Base-by-base conservation (phyloP, 2,797 vertebrate genomes). In the Helarctos malayanus region DNA sequence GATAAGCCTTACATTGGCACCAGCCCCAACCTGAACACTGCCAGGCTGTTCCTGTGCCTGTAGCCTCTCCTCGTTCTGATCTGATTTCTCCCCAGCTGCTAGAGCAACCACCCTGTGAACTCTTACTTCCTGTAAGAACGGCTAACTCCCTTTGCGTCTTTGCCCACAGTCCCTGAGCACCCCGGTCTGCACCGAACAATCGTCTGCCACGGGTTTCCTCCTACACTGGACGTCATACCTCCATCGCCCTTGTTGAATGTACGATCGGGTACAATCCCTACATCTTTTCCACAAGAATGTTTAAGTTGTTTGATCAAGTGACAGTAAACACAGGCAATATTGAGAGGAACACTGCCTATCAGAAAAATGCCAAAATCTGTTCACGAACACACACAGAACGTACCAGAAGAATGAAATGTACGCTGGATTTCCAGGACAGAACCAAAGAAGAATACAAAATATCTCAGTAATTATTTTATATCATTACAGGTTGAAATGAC, bases 11-110 rank as follows among this genome's bases (percentile, higher is more conserved):
- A 63, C 63, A 35, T 57, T 23, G 14, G 10, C 0, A 0, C 1
- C 0, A 9, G 19, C 27, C 9, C 35, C 10, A 35, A 32, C 29
- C 10, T 0, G 14, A 16, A 38, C 21, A 32, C 7, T 13, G 10
- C 18, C 15, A 49, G 1, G 4, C 21, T 69, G 2, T 41, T 13
- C 29, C 41, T 56, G 21, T 29, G 27, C 12, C 80, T 19, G 35
- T 27, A 25, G 35, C 2, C 3, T 88, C 15, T 61, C 21, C 13
- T 73, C 35, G 25, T 59, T 89, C 38, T 61, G 23, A 65, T 45
- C 7, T 11, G 69, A 82, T 29, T 14, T 38, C 5, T 29, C 19
- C 13, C 35, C 8, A n/a, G 29, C 14, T 79, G 38, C 38, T 49
- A 57, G 47, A 73, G 23, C 12, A 32, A 56, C 15, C 12, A 2